phyloP scores from a whole-genome alignment of 2,888 invertebrate genomes.

The Agriopis marginaria region DNA sequence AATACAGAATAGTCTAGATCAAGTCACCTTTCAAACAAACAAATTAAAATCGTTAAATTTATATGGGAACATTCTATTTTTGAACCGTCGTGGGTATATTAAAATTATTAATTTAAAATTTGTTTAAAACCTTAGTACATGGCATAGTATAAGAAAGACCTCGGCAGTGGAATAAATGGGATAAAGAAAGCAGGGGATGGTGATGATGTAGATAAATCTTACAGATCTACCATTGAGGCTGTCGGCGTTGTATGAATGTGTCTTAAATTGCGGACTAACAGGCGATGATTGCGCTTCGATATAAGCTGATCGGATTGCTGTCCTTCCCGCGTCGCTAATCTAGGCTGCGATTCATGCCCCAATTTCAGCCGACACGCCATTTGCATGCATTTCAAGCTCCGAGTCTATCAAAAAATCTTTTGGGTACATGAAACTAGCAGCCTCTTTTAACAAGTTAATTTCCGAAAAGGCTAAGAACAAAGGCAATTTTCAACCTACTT shows the following conservation, averaged over 20 bases:
- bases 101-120: too few species aligned
- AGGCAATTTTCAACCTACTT: neutral
- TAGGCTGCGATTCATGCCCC: conserved; percentile 47
- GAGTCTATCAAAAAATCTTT: conserved; percentile 8
- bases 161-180: too few species aligned
- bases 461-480: neutral
- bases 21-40: too few species aligned
- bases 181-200: too few species aligned
- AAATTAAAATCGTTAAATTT: too few species aligned
- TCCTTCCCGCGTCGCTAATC: conserved; percentile 47
- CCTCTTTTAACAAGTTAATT: neutral
- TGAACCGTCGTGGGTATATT: too few species aligned
- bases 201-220: conserved; percentile 9
- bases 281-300: conserved; percentile 66
- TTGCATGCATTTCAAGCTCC: conserved; percentile 31
- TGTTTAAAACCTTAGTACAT: too few species aligned
- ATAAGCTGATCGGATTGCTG: conserved; percentile 69
- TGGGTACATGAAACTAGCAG: neutral
- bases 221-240: conserved; percentile 16
- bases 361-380: conserved; percentile 34
- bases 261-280: conserved; percentile 60
- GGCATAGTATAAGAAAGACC: too few species aligned
- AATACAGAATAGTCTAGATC: too few species aligned
- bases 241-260: conserved; percentile 41
- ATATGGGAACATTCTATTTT: too few species aligned